These are phyloP conservation scores for Daubentonia madagascariensis DNA, from an alignment of 2,113 vertebrate genomes.

Conservation along the genomic window DNA sequence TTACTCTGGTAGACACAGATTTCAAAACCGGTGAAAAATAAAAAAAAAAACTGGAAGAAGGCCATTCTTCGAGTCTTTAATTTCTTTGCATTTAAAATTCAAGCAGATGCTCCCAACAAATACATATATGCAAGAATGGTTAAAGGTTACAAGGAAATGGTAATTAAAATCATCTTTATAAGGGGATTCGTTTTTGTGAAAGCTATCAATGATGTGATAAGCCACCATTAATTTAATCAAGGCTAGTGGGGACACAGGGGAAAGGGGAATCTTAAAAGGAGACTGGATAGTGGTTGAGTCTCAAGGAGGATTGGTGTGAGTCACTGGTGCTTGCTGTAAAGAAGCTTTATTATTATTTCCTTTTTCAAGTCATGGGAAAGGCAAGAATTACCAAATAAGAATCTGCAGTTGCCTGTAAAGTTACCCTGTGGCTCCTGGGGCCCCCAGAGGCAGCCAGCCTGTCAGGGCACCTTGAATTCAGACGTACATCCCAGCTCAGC, in stretches of 20 bases:
- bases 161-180: constrained; percentile 68
- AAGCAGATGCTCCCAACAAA: constrained; percentile 53
- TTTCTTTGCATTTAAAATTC: constrained; percentile 69
- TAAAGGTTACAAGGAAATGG: constrained; percentile 58
- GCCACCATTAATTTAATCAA: constrained; percentile 24
- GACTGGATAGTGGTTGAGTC: neutral
- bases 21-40: constrained; percentile 15
- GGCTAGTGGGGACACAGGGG: neutral
- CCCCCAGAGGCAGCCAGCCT: neutral
- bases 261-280: neutral
- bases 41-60: neutral
- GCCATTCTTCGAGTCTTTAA: neutral
- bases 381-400: neutral
- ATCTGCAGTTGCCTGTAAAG: neutral
- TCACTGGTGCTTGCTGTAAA: neutral
- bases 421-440: neutral
- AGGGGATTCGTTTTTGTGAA: constrained; percentile 70
- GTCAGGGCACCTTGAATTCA: neutral
- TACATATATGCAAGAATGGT: constrained; percentile 55
- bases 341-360: too few species aligned
- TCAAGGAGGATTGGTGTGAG: neutral
- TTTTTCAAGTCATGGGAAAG: neutral
- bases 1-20: neutral
- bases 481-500: neutral
- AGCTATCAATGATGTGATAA: neutral